phyloP scores from a whole-genome alignment of 23 tunicate species.

The Oikopleura vanhoeffeni region DNA sequence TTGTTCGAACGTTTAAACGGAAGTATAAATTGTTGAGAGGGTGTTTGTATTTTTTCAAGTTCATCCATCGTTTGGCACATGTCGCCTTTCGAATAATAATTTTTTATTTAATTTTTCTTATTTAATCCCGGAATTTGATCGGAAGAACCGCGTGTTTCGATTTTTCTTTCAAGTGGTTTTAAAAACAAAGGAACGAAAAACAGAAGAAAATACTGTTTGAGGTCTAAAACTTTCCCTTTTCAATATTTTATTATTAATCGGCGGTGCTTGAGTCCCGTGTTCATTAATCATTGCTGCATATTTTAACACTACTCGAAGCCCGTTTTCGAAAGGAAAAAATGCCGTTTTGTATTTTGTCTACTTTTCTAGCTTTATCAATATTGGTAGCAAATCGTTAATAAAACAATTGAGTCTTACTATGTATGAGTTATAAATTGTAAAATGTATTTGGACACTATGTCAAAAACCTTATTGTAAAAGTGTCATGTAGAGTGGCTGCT shows the following conservation, averaged over 20 bases:
- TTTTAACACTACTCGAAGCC: no score
- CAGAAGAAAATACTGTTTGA: background rate
- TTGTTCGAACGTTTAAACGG: no score
- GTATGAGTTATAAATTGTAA: no score
- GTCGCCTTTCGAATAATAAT: background rate
- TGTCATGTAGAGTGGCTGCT: no score
- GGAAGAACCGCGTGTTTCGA: background rate
- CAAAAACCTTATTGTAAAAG: no score
- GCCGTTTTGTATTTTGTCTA: no score
- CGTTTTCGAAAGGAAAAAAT: no score
- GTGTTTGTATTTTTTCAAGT: background rate
- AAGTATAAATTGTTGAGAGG: no score
- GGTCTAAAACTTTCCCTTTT: background rate
- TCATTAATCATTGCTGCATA: background rate
- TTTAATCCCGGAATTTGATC: background rate
- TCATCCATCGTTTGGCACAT: background rate
- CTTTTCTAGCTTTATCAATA: no score
- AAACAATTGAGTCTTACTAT: no score
- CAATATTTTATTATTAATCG: background rate
- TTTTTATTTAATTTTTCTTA: background rate
- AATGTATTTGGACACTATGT: no score
- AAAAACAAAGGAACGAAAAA: background rate
- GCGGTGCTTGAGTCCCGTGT: background rate
- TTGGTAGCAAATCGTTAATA: no score
- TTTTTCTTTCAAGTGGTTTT: constrained; percentile 1